These are phyloP conservation scores for Drosophila azteca DNA, from an alignment of 1,140 invertebrate genomes.

Conservation along the genomic window DNA sequence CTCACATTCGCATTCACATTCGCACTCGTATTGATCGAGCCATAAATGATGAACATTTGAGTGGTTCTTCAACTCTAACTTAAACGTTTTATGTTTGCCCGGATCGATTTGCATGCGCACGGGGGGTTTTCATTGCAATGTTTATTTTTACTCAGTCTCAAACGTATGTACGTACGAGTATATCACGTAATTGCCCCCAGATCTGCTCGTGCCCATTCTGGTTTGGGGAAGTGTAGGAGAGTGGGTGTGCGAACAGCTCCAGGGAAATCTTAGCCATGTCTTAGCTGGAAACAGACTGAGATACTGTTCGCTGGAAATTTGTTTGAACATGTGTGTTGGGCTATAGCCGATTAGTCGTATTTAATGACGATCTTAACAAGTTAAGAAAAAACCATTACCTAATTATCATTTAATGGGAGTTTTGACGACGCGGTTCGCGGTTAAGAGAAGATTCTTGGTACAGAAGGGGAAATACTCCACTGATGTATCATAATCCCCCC, in stretches of 20 bases:
- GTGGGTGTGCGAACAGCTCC: neutral
- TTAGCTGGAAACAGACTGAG: constrained; percentile 23
- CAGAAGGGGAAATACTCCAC: neutral
- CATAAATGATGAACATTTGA: constrained; percentile 43
- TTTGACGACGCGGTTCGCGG: neutral
- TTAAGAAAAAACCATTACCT: too few species aligned
- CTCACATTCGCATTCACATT: constrained; percentile 11
- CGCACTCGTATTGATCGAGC: constrained; percentile 29
- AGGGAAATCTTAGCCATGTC: constrained; percentile 10
- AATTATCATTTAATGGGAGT: constrained; percentile 4
- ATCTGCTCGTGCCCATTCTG: constrained; percentile 22
- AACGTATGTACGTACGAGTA: neutral
- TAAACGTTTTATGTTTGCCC: constrained; percentile 36
- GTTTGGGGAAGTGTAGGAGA: neutral
- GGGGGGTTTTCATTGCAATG: constrained; percentile 20
- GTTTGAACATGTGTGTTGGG: neutral
- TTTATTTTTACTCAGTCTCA: neutral
- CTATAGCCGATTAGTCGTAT: constrained; percentile 1
- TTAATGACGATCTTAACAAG: neutral
- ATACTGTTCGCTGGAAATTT: constrained; percentile 9
- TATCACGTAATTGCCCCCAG: constrained; percentile 14
- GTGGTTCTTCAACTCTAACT: constrained; percentile 21
- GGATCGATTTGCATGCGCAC: constrained; percentile 14
- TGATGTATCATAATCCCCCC: too few species aligned
- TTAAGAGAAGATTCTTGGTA: neutral